Base-by-base conservation (phyloP, 1,140 invertebrate genomes). In the Nylanderia fulva region DNA sequence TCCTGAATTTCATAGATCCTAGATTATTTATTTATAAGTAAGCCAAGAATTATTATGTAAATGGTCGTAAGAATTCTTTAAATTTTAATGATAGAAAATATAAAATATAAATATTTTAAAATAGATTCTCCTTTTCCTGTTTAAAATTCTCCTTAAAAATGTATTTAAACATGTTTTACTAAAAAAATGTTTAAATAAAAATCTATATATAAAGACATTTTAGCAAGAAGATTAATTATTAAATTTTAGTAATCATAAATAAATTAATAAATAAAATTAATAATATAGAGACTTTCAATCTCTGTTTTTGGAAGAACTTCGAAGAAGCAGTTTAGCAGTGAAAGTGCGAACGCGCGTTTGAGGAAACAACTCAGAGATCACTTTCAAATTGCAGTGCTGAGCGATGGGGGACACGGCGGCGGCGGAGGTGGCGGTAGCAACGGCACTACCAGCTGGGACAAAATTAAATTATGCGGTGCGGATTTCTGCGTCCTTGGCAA, bases 401-500 rank as follows among this genome's bases (percentile, higher is more conserved):
- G 97, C 77, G 97, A 96, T 87, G 97, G 97, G 63, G 97, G 96
- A 86, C 95, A 95, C 8, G 95, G 95, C 27, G 92, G 93, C 7
- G 91, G 92, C 27, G 93, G 92, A 7, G 95, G 95, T 29, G 92
- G 93, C 27, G 93, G 92, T 15, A 92, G 93, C 24, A 95, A 93
- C 68, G 91, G 94, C 11, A 96, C 94, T 63, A 90, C 90, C 61
- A 94, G 93, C 63, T 94, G 94, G 71, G 95, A 95, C 45, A 96
- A 96, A 72, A 94, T 97, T 58, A 95, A 95, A 66, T 93, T 94
- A 4, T 99, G 98, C 92, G 98, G 98, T 0, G 97, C 98, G 0
- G 97, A 98, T 91, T 99, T 98, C 94, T 98, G 98, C 93, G 96
- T 97, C 71, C 94, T 96, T 75, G 96, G 96, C 2, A 94, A 95